Percentiles rank a stretch among this genome's conserved stretches.
These are phyloP conservation scores for Drosophila pectinifera DNA, from an alignment of 1,140 invertebrate species.

Conservation along the genomic window DNA sequence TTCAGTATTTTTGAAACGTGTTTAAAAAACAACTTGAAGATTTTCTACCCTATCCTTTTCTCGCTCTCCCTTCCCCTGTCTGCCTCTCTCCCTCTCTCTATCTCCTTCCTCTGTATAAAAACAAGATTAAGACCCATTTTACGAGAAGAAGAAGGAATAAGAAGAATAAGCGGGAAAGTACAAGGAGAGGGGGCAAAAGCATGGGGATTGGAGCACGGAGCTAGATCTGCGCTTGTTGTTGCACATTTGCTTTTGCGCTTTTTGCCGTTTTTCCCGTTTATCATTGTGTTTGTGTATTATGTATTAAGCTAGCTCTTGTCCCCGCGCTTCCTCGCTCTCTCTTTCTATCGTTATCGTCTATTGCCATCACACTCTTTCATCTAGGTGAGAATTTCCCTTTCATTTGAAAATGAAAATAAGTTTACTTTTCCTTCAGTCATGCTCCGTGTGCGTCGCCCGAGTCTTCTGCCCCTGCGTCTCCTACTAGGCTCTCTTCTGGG, in stretches of 20 bases:
- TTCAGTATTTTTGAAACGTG: slow-evolving; percentile 48
- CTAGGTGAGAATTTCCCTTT: slow-evolving; percentile 84
- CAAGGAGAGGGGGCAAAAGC: background rate
- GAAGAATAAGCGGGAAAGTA: background rate
- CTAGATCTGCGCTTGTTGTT: slow-evolving; percentile 22
- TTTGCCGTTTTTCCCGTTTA: slow-evolving; percentile 13
- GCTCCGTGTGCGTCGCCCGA: slow-evolving; percentile 22
- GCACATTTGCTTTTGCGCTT: slow-evolving; percentile 10
- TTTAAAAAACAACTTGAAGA: slow-evolving; percentile 68
- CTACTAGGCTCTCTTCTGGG: slow-evolving; percentile 1
- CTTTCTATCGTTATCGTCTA: background rate
- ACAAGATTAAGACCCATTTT: slow-evolving; percentile 41
- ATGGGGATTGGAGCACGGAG: background rate
- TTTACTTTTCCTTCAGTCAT: slow-evolving; percentile 77
- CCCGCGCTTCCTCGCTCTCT: slow-evolving; percentile 9
- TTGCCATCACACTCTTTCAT: slow-evolving; percentile 49
- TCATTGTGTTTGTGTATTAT: slow-evolving; percentile 23
- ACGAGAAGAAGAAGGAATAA: background rate
- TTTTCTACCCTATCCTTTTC: slow-evolving; percentile 31
- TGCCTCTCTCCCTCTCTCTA: background rate
- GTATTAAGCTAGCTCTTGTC: slow-evolving; percentile 36
- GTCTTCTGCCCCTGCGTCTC: slow-evolving; percentile 25
- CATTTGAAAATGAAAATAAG: slow-evolving; percentile 85
- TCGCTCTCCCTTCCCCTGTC: slow-evolving; percentile 1
- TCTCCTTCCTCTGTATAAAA: slow-evolving; percentile 19